A percentile compares a stretch with the other conserved stretches of the same genome.
Evolutionary conservation across 2,888 invertebrate species (phyloP).

Genomic region (Allolobophora icterica): DNA sequence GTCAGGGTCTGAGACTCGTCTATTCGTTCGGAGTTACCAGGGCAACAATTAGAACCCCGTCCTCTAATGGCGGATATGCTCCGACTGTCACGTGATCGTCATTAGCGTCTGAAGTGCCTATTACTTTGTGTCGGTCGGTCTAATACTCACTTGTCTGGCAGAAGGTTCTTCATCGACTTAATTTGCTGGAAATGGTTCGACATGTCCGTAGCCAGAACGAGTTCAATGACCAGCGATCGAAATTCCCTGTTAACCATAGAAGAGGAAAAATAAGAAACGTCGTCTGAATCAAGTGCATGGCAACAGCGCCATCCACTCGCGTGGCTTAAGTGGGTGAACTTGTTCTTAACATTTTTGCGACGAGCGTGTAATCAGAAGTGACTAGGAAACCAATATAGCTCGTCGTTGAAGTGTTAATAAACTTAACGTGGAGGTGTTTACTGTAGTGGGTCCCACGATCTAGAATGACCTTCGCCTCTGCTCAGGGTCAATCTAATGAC

Average conservation of each 20-base stretch:
- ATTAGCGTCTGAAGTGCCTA: background rate
- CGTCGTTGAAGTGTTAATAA: too few species aligned
- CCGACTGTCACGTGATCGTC: background rate
- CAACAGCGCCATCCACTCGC: background rate
- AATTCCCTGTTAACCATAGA: conserved; percentile 74
- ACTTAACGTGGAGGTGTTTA: too few species aligned
- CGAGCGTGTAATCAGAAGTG: too few species aligned
- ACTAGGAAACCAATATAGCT: too few species aligned
- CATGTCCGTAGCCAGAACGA: conserved; percentile 97
- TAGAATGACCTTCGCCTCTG: too few species aligned
- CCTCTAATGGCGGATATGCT: background rate
- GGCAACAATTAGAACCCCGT: background rate
- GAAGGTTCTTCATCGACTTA: conserved; percentile 87
- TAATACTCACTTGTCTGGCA: conserved; percentile 66
- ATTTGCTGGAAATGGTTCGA: conserved; percentile 95
- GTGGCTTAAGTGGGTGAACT: background rate
- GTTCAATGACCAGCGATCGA: conserved; percentile 88
- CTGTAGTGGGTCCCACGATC: too few species aligned
- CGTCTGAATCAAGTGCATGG: background rate
- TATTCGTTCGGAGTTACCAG: too few species aligned
- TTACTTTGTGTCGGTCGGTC: background rate
- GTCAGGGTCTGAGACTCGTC: too few species aligned
- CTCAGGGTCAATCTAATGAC: too few species aligned
- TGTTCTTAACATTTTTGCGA: too few species aligned
- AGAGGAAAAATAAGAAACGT: background rate